Conservation (phyloP, 2,888 invertebrate species). For the Philereme transversata region DNA sequence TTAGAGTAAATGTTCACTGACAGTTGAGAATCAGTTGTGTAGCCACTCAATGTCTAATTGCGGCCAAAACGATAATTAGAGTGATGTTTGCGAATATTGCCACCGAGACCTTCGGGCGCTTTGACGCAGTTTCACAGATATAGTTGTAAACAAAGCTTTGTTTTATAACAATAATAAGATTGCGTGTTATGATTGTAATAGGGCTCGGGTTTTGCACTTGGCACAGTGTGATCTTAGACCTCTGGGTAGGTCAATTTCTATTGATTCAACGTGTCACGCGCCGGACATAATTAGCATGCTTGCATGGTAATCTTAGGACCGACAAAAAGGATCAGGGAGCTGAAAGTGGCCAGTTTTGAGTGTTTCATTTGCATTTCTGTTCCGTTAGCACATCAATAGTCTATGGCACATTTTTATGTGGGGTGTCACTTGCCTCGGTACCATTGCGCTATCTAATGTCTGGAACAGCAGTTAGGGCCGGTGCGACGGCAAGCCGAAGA, state of each 20-base stretch:
- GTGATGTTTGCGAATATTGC: slow-evolving; percentile 40
- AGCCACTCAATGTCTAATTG: slow-evolving; percentile 25
- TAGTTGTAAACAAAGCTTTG: slow-evolving; percentile 37
- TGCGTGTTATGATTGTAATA: slow-evolving; percentile 13
- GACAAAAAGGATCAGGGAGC: too few species aligned
- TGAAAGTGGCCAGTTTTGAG: too few species aligned
- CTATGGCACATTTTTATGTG: too few species aligned
- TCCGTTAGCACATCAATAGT: too few species aligned
- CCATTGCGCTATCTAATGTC: too few species aligned
- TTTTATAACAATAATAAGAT: slow-evolving; percentile 13
- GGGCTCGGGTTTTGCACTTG: slow-evolving; percentile 3
- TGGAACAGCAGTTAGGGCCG: too few species aligned
- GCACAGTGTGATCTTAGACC: neutral
- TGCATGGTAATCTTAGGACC: too few species aligned
- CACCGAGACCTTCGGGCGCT: slow-evolving; percentile 36
- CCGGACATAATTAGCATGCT: too few species aligned
- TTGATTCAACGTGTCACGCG: too few species aligned
- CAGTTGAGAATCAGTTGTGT: slow-evolving; percentile 7
- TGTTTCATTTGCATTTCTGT: too few species aligned
- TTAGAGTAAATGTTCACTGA: neutral
- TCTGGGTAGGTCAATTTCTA: neutral
- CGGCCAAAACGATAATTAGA: slow-evolving; percentile 24
- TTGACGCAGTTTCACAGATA: slow-evolving; percentile 39
- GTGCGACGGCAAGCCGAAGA: too few species aligned
- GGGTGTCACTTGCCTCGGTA: too few species aligned